Evolutionary conservation across 1,140 invertebrate genomes (phyloP).

Genomic region (Wiebesia pumilae): DNA sequence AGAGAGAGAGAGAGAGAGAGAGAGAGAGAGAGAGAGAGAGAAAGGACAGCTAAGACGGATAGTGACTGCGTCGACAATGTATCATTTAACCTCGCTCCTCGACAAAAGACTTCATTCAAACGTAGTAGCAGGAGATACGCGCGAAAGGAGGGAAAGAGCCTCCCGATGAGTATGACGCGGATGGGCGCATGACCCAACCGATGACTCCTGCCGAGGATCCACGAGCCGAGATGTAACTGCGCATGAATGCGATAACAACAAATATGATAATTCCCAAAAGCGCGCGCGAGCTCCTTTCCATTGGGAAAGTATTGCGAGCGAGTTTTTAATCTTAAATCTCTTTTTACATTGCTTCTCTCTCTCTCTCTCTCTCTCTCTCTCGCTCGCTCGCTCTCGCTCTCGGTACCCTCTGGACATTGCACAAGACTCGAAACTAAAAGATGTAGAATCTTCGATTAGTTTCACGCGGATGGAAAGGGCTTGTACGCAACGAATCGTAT

Average conservation of each 20-base stretch:
- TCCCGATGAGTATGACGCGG: not conserved
- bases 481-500: too few relatives aligned
- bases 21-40: not conserved
- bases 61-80: conserved; percentile 18
- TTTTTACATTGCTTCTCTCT: too few relatives aligned
- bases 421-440: too few relatives aligned
- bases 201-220: conserved; percentile 7
- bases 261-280: not conserved
- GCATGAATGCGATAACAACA: not conserved
- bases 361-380: too few relatives aligned
- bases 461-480: too few relatives aligned
- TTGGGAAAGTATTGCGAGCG: not conserved
- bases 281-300: not conserved
- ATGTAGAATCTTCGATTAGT: too few relatives aligned
- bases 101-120: conserved; percentile 34
- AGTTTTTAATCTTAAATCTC: not conserved
- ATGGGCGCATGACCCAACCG: conserved; percentile 28
- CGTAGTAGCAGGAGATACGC: not conserved
- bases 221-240: not conserved
- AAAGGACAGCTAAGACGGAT: not conserved
- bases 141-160: not conserved
- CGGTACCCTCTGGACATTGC: too few relatives aligned
- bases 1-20: not conserved
- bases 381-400: too few relatives aligned
- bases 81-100: conserved; percentile 32